A percentile compares a stretch with the other conserved stretches of the same genome.
Evolutionary conservation across 2,113 vertebrate species (phyloP).

Genomic region (Panthera leo): DNA sequence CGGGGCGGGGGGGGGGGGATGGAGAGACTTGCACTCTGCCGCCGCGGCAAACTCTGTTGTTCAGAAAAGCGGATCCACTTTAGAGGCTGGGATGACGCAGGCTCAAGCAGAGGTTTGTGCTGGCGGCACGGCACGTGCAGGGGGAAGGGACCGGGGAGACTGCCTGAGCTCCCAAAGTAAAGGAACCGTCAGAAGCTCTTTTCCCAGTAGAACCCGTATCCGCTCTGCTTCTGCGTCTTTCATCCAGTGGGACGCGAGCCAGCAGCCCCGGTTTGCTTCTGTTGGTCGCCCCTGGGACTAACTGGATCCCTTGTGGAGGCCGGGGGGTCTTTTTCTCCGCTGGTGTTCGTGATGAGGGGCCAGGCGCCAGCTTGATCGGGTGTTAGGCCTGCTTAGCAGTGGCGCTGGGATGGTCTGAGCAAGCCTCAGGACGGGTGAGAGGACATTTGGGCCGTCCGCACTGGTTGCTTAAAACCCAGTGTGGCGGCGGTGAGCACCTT

Average conservation of each 20-base stretch:
- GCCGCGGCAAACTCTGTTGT: not conserved
- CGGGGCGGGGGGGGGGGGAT: too few species aligned
- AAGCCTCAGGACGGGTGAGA: not conserved
- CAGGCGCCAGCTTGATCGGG: fast-evolving
- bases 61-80: not conserved
- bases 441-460: not conserved
- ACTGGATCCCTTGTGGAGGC: constrained; percentile 30
- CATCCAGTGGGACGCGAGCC: constrained; percentile 55
- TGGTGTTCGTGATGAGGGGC: not conserved
- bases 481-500: not conserved
- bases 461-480: not conserved
- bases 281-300: constrained; percentile 53
- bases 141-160: not conserved
- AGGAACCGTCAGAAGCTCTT: not conserved
- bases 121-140: fast-evolving
- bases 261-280: constrained; percentile 62
- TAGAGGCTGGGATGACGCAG: not conserved
- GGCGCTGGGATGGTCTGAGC: not conserved
- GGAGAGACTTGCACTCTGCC: not conserved
- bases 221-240: constrained; percentile 50
- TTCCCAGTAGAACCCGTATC: constrained; percentile 33
- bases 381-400: fast-evolving
- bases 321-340: not conserved
- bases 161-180: fast-evolving
- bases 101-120: not conserved